phyloP scores from a whole-genome alignment of 2,888 invertebrate genomes.

The Andrena fulva region DNA sequence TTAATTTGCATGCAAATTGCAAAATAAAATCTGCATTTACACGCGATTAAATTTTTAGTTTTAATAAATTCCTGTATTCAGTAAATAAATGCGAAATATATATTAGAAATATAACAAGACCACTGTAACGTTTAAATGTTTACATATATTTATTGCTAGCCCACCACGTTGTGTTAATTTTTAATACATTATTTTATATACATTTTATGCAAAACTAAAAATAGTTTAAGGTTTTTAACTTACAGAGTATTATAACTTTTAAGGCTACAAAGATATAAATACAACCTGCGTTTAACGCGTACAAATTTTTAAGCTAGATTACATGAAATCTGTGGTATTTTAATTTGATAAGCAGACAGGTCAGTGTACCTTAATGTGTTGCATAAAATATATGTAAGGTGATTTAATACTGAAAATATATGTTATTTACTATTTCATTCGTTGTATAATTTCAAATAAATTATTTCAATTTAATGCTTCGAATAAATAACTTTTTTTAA shows the following conservation, averaged over 20 bases:
- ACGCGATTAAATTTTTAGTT: too few species aligned
- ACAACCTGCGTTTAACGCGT: slow-evolving; percentile 6
- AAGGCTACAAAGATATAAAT: slow-evolving; percentile 20
- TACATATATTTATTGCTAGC: slow-evolving; percentile 46
- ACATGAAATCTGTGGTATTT: not conserved
- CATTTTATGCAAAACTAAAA: slow-evolving; percentile 39
- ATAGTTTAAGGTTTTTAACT: slow-evolving; percentile 18
- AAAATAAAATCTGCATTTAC: too few species aligned
- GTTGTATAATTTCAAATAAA: slow-evolving; percentile 36
- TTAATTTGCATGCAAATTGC: too few species aligned
- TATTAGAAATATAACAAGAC: slow-evolving; percentile 1
- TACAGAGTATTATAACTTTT: slow-evolving; percentile 36
- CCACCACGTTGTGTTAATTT: slow-evolving; percentile 28
- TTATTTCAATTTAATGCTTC: not conserved
- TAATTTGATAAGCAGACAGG: not conserved
- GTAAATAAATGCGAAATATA: not conserved
- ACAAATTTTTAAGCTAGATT: slow-evolving; percentile 19
- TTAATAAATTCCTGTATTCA: not conserved
- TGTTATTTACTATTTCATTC: slow-evolving; percentile 38
- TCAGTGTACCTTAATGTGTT: not conserved
- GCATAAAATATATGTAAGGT: slow-evolving; percentile 9
- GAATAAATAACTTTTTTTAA: slow-evolving; percentile 9
- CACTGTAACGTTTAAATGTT: slow-evolving; percentile 14
- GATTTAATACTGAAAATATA: slow-evolving; percentile 46
- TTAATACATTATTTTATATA: slow-evolving; percentile 45